Percentiles rank a stretch among this genome's conserved stretches.
phyloP scores from a whole-genome alignment of 1,140 invertebrate genomes.

The Sitobion miscanthi region DNA sequence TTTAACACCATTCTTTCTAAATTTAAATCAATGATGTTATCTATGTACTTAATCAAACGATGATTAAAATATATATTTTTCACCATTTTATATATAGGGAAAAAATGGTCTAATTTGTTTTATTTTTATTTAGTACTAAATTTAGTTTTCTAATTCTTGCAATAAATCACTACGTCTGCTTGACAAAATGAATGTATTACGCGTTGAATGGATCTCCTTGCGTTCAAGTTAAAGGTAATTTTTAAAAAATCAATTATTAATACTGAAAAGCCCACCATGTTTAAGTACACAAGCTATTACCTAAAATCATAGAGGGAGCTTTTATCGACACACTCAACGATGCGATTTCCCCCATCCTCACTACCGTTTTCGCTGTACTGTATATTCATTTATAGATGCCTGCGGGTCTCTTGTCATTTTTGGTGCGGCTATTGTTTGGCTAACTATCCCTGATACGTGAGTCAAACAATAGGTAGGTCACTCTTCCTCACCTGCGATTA shows the following conservation, averaged over 20 bases:
- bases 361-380: not conserved
- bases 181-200: not conserved
- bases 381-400: not conserved
- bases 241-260: not conserved
- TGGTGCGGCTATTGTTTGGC: not conserved
- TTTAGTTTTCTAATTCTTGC: not conserved
- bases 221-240: not conserved
- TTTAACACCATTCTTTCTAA: not conserved
- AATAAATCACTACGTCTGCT: not conserved
- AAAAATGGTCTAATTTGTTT: not conserved
- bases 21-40: not conserved
- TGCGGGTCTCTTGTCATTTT: not conserved
- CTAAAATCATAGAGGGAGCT: not conserved
- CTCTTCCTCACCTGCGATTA: not conserved
- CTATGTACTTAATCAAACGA: not conserved
- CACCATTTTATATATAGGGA: not conserved
- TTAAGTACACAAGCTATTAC: slow-evolving; percentile 1
- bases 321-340: not conserved
- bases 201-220: not conserved
- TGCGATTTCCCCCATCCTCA: not conserved
- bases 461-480: slow-evolving; percentile 13
- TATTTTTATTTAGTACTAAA: not conserved
- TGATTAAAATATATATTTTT: not conserved
- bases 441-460: not conserved
- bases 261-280: not conserved